Evolutionary conservation across 2,888 invertebrate species (phyloP).

Genomic region (Drosophila testacea): DNA sequence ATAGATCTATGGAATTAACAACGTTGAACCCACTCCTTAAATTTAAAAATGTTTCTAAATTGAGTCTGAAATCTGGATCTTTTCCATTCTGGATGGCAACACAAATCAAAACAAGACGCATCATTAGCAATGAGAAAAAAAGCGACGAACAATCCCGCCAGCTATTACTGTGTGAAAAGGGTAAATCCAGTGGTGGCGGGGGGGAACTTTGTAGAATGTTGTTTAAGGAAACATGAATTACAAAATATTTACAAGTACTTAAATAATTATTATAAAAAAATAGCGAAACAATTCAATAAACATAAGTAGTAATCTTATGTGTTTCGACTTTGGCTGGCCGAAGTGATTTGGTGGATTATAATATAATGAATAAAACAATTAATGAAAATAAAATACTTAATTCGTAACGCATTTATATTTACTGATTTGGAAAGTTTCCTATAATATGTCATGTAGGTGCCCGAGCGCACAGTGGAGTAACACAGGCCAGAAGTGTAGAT

Average conservation of each 20-base stretch:
- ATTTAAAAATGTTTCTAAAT: neutral
- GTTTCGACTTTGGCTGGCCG: conserved; percentile 9
- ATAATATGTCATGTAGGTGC: no score
- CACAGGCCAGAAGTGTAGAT: no score
- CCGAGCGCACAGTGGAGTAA: no score
- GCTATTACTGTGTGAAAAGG: conserved; percentile 72
- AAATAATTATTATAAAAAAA: neutral
- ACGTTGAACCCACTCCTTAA: neutral
- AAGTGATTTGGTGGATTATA: conserved; percentile 6
- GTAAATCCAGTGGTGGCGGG: neutral
- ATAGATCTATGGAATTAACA: neutral
- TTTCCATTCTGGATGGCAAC: conserved; percentile 5
- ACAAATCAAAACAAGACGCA: conserved; percentile 72
- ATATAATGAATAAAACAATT: neutral
- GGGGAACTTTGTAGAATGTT: conserved; percentile 10
- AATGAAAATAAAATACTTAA: neutral
- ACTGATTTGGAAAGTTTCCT: no score
- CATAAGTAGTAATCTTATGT: neutral
- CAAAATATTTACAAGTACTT: neutral
- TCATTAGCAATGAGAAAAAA: conserved; percentile 75
- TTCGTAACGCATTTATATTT: neutral
- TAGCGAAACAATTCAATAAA: conserved; percentile 3
- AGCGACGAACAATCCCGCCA: conserved; percentile 78
- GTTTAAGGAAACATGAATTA: conserved; percentile 9
- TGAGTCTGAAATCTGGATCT: neutral